A percentile compares a stretch with the other conserved stretches of the same genome.
Evolutionary conservation across 2,888 invertebrate species (phyloP).

Genomic region (Chrysolina americana): DNA sequence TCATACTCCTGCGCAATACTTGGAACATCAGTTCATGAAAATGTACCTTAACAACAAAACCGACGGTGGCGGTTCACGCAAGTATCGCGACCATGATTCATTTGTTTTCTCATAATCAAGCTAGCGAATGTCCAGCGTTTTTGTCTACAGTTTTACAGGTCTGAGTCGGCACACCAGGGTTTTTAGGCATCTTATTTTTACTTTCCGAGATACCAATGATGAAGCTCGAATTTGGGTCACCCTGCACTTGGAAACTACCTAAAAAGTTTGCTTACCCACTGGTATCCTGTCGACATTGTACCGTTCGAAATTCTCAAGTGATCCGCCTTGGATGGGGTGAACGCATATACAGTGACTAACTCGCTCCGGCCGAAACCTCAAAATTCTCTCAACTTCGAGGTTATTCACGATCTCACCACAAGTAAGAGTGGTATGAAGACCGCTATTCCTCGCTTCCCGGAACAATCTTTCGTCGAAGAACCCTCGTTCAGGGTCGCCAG

Average conservation of each 20-base stretch:
- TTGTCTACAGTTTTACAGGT: no score
- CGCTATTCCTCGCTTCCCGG: conserved; percentile 74
- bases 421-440: conserved; percentile 82
- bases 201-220: no score
- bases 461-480: conserved; percentile 76
- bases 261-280: conserved; percentile 74
- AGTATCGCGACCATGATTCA: no score
- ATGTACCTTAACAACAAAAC: no score
- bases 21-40: no score
- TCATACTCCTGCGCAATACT: no score
- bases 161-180: no score
- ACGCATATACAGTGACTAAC: conserved; percentile 90
- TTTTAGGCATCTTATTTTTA: no score
- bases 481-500: conserved; percentile 81
- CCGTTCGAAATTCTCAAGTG: conserved; percentile 73
- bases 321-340: conserved; percentile 77
- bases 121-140: no score
- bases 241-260: neutral
- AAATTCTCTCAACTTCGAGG: conserved; percentile 78
- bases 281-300: conserved; percentile 78
- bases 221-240: no score
- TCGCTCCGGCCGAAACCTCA: conserved; percentile 82
- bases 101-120: no score
- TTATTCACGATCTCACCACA: conserved; percentile 85
- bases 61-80: no score